Evolutionary conservation across 2,113 vertebrate species (phyloP), one percentile per base, ranked within the genome.

Genomic region (Podocnemis expansa): DNA sequence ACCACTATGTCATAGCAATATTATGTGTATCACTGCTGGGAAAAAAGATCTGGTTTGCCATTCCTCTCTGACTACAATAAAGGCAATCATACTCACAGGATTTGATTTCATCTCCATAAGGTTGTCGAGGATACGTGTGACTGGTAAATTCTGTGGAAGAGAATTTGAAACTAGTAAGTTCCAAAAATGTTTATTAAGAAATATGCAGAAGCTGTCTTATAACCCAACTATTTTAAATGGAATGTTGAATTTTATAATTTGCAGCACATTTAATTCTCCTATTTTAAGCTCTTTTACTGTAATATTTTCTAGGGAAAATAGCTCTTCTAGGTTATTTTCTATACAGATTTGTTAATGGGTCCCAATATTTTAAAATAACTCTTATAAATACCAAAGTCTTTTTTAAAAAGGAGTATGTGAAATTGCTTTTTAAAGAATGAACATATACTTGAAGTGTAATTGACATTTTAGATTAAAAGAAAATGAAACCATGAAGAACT

Each of bases 91-190:
- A 98, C 98, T 99, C 94, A 99, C 99, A 60, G 99, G 99, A 93
- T 99, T 98, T 81, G 99, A 99, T 96, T 99, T 99, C 98, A 99
- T 99, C 96, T 99, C 99, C 99, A 99, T 99, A 80, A 99, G 98
- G 96, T 98, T 99, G 98, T 99, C 99, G 91, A 99, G 97, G 95
- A 99, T 98, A 82, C 99, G 99, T 52, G 99, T 99, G 82, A 99
- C 99, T 17, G 99, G 99, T 6, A 99, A 98, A 96, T 99, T 99
- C 99, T 99, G 97, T 82, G 96, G 96, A 95, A 97, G 13, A 96
- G 16, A 91, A 89, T 1, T 6, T 58, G 63, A 86, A 85, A 89
- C 47, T 78, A 84, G 49, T 38, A 31, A 67, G 80, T 80, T 78
- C n/a, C 60, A 89, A 56, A 91, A 94, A 76, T 63, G 34, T 31